Percentiles rank a stretch among this genome's conserved stretches.
phyloP scores from a whole-genome alignment of 2,888 invertebrate genomes.

The Choreutis nemorana region DNA sequence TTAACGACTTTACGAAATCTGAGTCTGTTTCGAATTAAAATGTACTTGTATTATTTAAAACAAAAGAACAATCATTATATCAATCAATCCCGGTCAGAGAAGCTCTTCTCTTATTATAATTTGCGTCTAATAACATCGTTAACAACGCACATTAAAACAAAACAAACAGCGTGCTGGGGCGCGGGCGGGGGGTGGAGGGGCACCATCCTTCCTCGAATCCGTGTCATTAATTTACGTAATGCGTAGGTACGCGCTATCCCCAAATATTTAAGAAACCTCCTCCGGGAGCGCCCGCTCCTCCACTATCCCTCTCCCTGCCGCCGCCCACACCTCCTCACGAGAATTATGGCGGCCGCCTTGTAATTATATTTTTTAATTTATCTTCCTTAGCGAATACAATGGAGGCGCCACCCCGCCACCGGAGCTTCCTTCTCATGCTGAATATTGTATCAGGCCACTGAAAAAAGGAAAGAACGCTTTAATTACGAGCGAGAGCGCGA shows the following conservation, averaged over 20 bases:
- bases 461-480: slow-evolving; percentile 67
- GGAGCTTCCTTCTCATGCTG: slow-evolving; percentile 65
- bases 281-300: slow-evolving; percentile 62
- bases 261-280: slow-evolving; percentile 68
- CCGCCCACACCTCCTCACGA: slow-evolving; percentile 53
- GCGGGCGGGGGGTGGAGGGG: slow-evolving; percentile 35
- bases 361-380: slow-evolving; percentile 78
- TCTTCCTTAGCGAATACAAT: slow-evolving; percentile 73
- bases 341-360: slow-evolving; percentile 71
- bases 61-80: too few species aligned
- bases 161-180: slow-evolving; percentile 47
- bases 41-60: too few species aligned
- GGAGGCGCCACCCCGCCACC: slow-evolving; percentile 66
- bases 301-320: slow-evolving; percentile 46
- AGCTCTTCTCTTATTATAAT: slow-evolving; percentile 40
- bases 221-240: slow-evolving; percentile 68
- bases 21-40: too few species aligned
- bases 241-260: slow-evolving; percentile 68
- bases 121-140: slow-evolving; percentile 63
- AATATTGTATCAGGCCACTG: slow-evolving; percentile 66
- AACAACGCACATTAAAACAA: slow-evolving; percentile 65
- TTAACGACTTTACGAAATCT: too few species aligned
- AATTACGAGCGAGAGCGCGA: slow-evolving; percentile 64
- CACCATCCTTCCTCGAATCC: slow-evolving; percentile 67
- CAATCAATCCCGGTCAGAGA: slow-evolving; percentile 38